These are phyloP conservation scores for Aproaerema taeniolella DNA, from an alignment of 2,888 invertebrate genomes.

Conservation along the genomic window DNA sequence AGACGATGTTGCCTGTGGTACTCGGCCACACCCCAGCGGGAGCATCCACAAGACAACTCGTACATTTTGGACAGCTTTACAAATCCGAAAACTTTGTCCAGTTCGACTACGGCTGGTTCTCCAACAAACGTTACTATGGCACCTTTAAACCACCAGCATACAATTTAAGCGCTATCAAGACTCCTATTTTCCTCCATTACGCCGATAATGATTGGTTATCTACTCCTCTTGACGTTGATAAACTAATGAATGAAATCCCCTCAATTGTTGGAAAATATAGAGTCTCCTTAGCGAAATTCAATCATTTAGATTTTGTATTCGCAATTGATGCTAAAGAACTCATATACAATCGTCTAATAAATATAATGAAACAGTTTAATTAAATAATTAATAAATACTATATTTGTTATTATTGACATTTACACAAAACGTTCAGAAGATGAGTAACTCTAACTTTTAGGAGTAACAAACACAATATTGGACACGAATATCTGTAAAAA, in stretches of 20 bases:
- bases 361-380: conserved; percentile 57
- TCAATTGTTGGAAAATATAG: conserved; percentile 62
- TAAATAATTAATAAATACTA: conserved; percentile 30
- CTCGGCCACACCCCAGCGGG: conserved; percentile 72
- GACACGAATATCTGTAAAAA: no score
- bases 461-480: no score
- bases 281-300: conserved; percentile 64
- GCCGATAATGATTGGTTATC: conserved; percentile 73
- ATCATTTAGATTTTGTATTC: conserved; percentile 78
- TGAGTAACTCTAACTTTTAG: no score
- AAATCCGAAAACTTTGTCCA: conserved; percentile 64
- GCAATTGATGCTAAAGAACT: conserved; percentile 75
- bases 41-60: conserved; percentile 63
- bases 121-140: conserved; percentile 64
- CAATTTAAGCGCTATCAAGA: conserved; percentile 54
- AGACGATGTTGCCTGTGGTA: conserved; percentile 72
- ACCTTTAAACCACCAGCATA: conserved; percentile 68
- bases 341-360: conserved; percentile 73
- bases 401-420: no score
- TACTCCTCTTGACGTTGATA: conserved; percentile 58
- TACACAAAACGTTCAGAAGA: neutral
- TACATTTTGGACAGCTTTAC: conserved; percentile 69
- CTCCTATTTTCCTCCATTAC: conserved; percentile 71
- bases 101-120: conserved; percentile 65
- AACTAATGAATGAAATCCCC: conserved; percentile 51